A percentile compares a stretch with the other conserved stretches of the same genome.
phyloP scores from a whole-genome alignment of 2,888 invertebrate genomes.

The Selenia dentaria region DNA sequence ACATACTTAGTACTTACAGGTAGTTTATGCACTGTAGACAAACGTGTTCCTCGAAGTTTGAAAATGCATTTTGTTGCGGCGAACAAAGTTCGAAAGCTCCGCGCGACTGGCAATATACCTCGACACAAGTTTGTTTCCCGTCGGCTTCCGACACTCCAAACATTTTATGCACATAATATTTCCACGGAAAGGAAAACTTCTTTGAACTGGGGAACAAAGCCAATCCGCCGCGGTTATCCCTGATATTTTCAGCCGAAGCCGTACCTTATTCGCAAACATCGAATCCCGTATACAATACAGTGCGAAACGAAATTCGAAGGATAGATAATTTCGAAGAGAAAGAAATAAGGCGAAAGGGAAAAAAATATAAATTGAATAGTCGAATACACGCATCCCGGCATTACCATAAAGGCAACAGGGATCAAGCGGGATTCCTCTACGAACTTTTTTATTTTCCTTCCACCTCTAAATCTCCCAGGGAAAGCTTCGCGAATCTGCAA shows the following conservation, averaged over 20 bases:
- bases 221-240: slow-evolving; percentile 81
- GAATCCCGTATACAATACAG: slow-evolving; percentile 82
- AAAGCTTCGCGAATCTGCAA: slow-evolving; percentile 85
- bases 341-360: slow-evolving; percentile 81
- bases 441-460: slow-evolving; percentile 85
- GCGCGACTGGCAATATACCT: slow-evolving; percentile 46
- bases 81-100: slow-evolving; percentile 44
- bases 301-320: slow-evolving; percentile 84
- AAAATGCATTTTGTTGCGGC: slow-evolving; percentile 45
- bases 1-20: too few relatives aligned
- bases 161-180: slow-evolving; percentile 76
- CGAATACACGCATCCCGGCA: slow-evolving; percentile 84
- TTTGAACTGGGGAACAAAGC: slow-evolving; percentile 83
- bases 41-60: slow-evolving; percentile 19
- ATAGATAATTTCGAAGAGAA: slow-evolving; percentile 81
- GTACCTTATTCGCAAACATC: slow-evolving; percentile 83
- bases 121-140: slow-evolving; percentile 48
- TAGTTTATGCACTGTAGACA: too few relatives aligned
- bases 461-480: slow-evolving; percentile 83
- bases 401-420: slow-evolving; percentile 84
- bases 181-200: slow-evolving; percentile 69
- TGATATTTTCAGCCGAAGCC: slow-evolving; percentile 77
- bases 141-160: slow-evolving; percentile 45
- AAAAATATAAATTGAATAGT: slow-evolving; percentile 84
- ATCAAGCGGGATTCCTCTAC: slow-evolving; percentile 82